phyloP scores from a whole-genome alignment of 2,888 invertebrate species.

The Carterocephalus palaemon region DNA sequence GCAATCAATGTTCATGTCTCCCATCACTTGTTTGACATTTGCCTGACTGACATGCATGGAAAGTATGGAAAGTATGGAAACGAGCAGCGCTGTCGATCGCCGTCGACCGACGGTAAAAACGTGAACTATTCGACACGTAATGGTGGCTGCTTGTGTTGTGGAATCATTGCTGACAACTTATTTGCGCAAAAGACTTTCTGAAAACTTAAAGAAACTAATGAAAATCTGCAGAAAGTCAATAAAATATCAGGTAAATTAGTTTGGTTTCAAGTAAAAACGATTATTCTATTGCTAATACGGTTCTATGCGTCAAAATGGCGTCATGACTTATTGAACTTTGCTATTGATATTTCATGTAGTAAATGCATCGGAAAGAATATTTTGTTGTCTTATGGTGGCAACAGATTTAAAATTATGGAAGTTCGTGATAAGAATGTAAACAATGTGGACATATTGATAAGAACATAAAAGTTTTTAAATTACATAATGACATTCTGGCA shows the following conservation, averaged over 20 bases:
- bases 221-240: conserved; percentile 33
- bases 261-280: conserved; percentile 23
- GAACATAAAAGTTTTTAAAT: conserved; percentile 4
- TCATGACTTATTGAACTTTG: not conserved
- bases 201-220: conserved; percentile 62
- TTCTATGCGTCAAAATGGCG: conserved; percentile 31
- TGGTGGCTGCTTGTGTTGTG: conserved; percentile 67
- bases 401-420: conserved; percentile 40
- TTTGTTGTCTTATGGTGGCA: conserved; percentile 43
- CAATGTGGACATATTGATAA: conserved; percentile 28
- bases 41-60: too few species aligned
- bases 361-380: conserved; percentile 18
- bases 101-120: not conserved
- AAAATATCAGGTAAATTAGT: conserved; percentile 44
- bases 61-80: too few species aligned
- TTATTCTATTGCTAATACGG: conserved; percentile 7
- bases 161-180: conserved; percentile 76
- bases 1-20: too few species aligned
- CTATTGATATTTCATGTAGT: not conserved
- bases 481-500: conserved; percentile 9
- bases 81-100: conserved; percentile 3
- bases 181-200: conserved; percentile 47
- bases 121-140: conserved; percentile 47
- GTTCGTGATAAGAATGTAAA: conserved; percentile 41
- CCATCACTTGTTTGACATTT: too few species aligned